phyloP scores from a whole-genome alignment of 2,113 vertebrate species.

The Bothrops jararaca region DNA sequence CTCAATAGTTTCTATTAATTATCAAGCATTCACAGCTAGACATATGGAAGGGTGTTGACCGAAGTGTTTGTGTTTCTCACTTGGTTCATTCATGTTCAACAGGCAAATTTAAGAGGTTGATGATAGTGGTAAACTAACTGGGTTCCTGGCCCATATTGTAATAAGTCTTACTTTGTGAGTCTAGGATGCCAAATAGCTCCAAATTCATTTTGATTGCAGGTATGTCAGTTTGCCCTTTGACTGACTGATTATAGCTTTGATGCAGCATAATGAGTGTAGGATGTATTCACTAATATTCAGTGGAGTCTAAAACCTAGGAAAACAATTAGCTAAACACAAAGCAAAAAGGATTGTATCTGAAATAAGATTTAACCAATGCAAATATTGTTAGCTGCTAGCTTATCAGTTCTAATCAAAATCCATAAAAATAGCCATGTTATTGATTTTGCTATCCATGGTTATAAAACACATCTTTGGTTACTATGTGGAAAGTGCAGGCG shows the following conservation, averaged over 20 bases:
- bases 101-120: not conserved
- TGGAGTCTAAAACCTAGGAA: not conserved
- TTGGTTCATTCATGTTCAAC: not conserved
- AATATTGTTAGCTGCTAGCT: rapidly evolving
- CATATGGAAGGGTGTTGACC: not conserved
- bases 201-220: not conserved
- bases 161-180: not conserved
- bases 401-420: not conserved
- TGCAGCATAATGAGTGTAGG: not conserved
- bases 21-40: not conserved
- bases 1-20: not conserved
- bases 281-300: not conserved
- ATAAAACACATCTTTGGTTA: conserved; percentile 18
- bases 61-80: not conserved
- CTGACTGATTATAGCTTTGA: not conserved
- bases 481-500: conserved; percentile 17
- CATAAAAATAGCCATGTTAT: conserved; percentile 26
- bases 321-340: not conserved
- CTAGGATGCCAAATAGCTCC: not conserved
- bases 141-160: not conserved
- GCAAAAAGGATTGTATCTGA: not conserved
- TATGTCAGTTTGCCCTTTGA: not conserved
- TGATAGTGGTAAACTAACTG: not conserved
- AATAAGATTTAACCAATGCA: not conserved
- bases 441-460: conserved; percentile 39